These are phyloP conservation scores for Biston betularia DNA, from an alignment of 2,888 invertebrate genomes.

Conservation along the genomic window DNA sequence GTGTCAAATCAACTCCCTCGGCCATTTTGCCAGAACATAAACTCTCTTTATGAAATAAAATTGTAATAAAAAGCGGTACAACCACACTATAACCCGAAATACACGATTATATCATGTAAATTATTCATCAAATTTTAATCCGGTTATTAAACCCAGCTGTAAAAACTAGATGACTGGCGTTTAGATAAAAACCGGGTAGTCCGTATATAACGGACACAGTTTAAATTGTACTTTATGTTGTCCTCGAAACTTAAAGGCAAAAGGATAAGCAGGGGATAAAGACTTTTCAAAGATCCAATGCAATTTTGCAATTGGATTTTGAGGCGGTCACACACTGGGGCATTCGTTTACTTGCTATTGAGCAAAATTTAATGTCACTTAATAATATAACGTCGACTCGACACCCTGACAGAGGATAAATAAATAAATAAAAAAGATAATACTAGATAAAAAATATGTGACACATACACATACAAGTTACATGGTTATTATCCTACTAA, in stretches of 20 bases:
- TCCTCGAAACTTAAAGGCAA: conserved; percentile 52
- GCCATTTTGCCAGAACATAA: conserved; percentile 3
- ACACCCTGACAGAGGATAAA: too few relatives aligned
- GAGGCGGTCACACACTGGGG: not conserved
- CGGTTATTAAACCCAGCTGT: conserved; percentile 61
- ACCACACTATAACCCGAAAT: conserved; percentile 25
- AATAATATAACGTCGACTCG: too few relatives aligned
- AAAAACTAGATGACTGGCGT: conserved; percentile 66
- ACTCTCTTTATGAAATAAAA: conserved; percentile 21
- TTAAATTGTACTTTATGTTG: conserved; percentile 76
- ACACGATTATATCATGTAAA: conserved; percentile 52
- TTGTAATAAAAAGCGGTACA: conserved; percentile 20
- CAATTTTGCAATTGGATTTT: conserved; percentile 66
- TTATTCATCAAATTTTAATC: conserved; percentile 58
- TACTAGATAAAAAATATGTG: too few relatives aligned
- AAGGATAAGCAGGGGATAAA: conserved; percentile 55
- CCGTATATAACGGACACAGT: conserved; percentile 60
- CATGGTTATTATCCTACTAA: too few relatives aligned
- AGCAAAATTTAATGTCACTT: too few relatives aligned
- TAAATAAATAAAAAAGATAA: too few relatives aligned
- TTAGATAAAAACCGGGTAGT: conserved; percentile 42
- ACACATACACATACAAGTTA: too few relatives aligned
- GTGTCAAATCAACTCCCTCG: not conserved
- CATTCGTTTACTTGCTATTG: too few relatives aligned
- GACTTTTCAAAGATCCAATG: conserved; percentile 56